phyloP scores from a whole-genome alignment of 2,888 invertebrate species.

The Ochlodes sylvanus region DNA sequence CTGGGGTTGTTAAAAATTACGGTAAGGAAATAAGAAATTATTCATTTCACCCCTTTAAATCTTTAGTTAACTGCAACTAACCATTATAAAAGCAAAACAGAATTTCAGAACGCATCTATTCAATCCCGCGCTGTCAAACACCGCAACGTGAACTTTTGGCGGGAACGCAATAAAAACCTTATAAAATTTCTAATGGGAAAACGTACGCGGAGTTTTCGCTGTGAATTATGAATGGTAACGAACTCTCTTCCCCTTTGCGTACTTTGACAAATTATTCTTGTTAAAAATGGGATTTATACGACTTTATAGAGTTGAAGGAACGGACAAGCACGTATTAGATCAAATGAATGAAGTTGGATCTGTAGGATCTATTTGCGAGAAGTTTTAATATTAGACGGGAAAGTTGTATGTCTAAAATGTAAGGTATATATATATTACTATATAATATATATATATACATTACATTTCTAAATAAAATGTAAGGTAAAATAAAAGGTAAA shows the following conservation, averaged over 20 bases:
- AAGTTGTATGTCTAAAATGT: too few species aligned
- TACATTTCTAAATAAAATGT: too few species aligned
- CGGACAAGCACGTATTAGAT: conserved; percentile 46
- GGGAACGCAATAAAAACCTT: conserved; percentile 80
- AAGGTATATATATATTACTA: too few species aligned
- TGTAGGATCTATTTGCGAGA: background rate
- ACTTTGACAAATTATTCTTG: conserved; percentile 41
- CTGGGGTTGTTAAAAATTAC: too few species aligned
- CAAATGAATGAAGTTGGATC: conserved; percentile 8
- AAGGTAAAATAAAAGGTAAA: too few species aligned
- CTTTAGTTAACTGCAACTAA: background rate
- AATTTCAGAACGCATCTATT: conserved; percentile 48
- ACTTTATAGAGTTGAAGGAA: conserved; percentile 6
- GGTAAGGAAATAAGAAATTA: background rate
- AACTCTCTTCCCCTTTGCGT: conserved; percentile 60
- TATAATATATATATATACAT: too few species aligned
- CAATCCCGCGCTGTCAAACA: conserved; percentile 58
- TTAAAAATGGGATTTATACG: conserved; percentile 25
- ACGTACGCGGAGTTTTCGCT: conserved; percentile 80
- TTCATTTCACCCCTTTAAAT: background rate
- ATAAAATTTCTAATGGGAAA: conserved; percentile 84
- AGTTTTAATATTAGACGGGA: too few species aligned
- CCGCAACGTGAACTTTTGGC: conserved; percentile 65
- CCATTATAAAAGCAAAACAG: conserved; percentile 45
- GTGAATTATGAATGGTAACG: conserved; percentile 85